Conservation (phyloP, 2,797 vertebrate genomes). For the Catamblyrhynchus diadema region DNA sequence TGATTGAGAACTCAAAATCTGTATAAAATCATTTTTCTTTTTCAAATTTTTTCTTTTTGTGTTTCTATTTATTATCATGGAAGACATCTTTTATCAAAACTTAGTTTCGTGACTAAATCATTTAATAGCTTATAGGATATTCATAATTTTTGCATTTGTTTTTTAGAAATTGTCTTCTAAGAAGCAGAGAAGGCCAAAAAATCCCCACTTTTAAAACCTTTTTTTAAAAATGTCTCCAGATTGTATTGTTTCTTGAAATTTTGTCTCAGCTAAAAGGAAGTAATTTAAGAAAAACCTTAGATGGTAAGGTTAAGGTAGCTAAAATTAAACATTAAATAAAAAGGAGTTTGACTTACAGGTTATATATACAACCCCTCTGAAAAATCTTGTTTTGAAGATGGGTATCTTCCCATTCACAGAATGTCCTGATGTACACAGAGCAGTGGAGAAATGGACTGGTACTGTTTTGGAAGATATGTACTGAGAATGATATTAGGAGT, state of each 20-base stretch:
- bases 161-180: neutral
- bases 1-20: neutral
- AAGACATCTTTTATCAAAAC: neutral
- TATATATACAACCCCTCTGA: neutral
- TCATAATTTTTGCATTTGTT: neutral
- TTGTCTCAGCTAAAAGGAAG: neutral
- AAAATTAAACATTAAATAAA: neutral
- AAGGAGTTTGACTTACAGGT: rapidly evolving
- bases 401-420: neutral
- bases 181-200: neutral
- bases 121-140: neutral
- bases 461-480: neutral
- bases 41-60: neutral
- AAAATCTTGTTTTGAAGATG: neutral
- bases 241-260: neutral
- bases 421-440: neutral
- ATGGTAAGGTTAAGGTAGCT: neutral
- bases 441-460: neutral
- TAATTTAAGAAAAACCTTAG: neutral
- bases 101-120: neutral
- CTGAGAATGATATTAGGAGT: neutral
- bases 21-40: neutral
- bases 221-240: neutral
- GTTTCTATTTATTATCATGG: neutral
- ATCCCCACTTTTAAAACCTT: neutral